Evolutionary conservation across 2,113 vertebrate genomes (phyloP), one percentile per base, ranked within the genome.

Genomic region (Psilopsiagon aurifrons): DNA sequence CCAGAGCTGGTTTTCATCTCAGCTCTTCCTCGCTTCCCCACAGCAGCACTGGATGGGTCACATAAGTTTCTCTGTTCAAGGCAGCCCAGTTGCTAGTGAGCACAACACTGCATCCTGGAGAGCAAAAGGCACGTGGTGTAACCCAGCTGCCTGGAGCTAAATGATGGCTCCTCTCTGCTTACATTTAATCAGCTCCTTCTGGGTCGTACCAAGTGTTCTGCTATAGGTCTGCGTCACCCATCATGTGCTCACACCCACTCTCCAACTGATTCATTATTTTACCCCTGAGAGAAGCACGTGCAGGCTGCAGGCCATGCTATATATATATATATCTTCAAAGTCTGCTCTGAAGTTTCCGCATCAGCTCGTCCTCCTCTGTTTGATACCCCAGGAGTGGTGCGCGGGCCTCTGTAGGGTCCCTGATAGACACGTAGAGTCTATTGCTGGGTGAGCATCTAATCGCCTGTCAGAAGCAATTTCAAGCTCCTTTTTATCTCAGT

Each of bases 181-280:
- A 41, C 5, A 35, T 70, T 89, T 84, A 59, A 54, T 67, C 68
- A 62, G 25, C 73, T 92, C 31, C 41, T 75, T 83, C 91, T 70
- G 22, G 57, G 76, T 69, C 3, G 9, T 73, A 77, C 41, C 37
- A 13, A 77, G 46, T 44, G 52, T 86, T 91, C 77, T 86, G 83
- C 83, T 78, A 81, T 67, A 74, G 86, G 96, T 84, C 77, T 96
- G 67, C 85, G 41, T 60, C 1, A 16, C 78, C 39, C 27, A 54
- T 85, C 87, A 60, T 89, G 66, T 51, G 78, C 78, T 94, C 0
- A 0, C 62, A 91, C 84, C 81, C 84, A 85, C 81, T 94, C 82
- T 85, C 47, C 47, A 63, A 84, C 87, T 63, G 84, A 91, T 97
- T 94, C 60, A 92, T 89, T 86, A 35, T 88, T 92, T 89, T 59